These are phyloP conservation scores for Nematolebias whitei DNA, from an alignment of 2,113 vertebrate genomes.

Conservation along the genomic window DNA sequence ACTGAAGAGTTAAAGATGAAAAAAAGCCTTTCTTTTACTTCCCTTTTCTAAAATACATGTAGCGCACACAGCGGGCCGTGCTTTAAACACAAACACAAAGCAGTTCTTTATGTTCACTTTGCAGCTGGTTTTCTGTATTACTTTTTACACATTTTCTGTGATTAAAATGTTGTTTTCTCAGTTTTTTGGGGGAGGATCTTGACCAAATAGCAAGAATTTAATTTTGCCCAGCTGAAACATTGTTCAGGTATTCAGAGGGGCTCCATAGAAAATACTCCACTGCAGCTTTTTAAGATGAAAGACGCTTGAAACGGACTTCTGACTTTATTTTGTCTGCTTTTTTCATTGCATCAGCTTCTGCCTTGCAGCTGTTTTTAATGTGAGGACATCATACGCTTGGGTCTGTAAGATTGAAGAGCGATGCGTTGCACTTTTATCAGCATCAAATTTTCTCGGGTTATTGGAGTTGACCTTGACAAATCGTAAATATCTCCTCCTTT, in stretches of 20 bases:
- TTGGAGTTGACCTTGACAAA: slow-evolving; percentile 38
- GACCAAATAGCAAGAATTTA: slow-evolving; percentile 5
- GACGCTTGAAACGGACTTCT: slow-evolving; percentile 16
- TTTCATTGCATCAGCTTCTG: slow-evolving; percentile 46
- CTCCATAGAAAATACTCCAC: neutral
- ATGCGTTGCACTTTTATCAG: slow-evolving; percentile 33
- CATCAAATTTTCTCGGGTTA: slow-evolving; percentile 11
- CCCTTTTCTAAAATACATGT: slow-evolving; percentile 2
- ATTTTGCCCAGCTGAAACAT: neutral
- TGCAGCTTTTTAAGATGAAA: slow-evolving; percentile 27
- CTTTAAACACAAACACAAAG: neutral
- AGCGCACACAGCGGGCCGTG: neutral
- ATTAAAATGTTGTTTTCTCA: neutral
- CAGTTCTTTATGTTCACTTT: slow-evolving; percentile 10
- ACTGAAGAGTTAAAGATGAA: slow-evolving; percentile 28
- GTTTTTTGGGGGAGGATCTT: slow-evolving; percentile 9
- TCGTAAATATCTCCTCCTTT: neutral
- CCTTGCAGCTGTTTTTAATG: too few relatives aligned
- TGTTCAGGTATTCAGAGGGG: slow-evolving; percentile 10
- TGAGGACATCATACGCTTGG: slow-evolving; percentile 7
- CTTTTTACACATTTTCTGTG: neutral
- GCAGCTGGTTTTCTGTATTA: neutral
- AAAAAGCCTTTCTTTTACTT: neutral
- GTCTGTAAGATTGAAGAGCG: slow-evolving; percentile 12
- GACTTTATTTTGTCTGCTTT: slow-evolving; percentile 22